Conservation (phyloP, 2,797 vertebrate genomes). For the Chloroceryle amazona region DNA sequence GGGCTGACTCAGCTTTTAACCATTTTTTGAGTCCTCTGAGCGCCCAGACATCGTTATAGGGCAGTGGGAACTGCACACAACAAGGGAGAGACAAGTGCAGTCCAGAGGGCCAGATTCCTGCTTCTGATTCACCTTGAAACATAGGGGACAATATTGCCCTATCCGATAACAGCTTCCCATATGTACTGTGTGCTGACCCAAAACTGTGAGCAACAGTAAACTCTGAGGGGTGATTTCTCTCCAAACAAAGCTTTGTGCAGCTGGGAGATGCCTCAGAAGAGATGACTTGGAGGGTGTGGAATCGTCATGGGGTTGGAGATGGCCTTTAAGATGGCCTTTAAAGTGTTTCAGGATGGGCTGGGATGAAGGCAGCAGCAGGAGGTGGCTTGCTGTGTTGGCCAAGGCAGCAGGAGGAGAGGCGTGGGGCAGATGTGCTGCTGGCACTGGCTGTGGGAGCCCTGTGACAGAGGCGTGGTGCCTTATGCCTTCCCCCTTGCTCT, state of each 20-base stretch:
- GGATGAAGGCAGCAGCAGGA: not conserved
- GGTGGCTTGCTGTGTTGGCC: not conserved
- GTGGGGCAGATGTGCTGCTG: not conserved
- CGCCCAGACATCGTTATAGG: slow-evolving; percentile 32
- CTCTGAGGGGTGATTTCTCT: not conserved
- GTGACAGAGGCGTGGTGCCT: not conserved
- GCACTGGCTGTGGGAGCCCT: not conserved
- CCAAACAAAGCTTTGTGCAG: not conserved
- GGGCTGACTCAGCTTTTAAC: slow-evolving; percentile 36
- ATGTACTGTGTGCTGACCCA: not conserved
- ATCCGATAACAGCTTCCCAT: not conserved
- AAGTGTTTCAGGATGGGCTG: not conserved
- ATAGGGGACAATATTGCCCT: not conserved
- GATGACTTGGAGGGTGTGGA: not conserved
- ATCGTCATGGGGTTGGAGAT: not conserved
- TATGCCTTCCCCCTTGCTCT: not conserved
- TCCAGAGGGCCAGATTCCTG: not conserved
- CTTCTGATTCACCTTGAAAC: not conserved
- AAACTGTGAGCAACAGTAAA: not conserved
- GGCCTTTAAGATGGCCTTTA: not conserved
- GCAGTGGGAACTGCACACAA: not conserved
- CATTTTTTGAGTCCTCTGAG: not conserved
- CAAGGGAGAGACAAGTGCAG: not conserved
- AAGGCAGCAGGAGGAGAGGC: not conserved
- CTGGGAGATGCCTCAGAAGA: not conserved